Evolutionary conservation across 2,797 vertebrate species (phyloP).

Genomic region (Petrocephalus sullivani): DNA sequence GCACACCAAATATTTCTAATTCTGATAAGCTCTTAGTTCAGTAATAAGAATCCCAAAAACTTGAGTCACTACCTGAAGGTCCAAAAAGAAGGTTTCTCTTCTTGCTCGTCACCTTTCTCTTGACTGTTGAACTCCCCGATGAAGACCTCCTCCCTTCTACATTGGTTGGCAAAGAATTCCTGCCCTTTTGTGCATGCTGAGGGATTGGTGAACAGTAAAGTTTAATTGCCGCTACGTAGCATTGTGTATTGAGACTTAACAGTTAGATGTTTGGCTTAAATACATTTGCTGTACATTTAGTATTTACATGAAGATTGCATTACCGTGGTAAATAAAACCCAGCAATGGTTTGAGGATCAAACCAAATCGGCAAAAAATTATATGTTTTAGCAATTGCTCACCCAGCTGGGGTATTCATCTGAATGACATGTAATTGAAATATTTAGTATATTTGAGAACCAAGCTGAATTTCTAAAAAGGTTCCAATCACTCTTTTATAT

Average conservation of each 20-base stretch:
- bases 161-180: background rate
- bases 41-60: background rate
- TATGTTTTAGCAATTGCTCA: conserved; percentile 15
- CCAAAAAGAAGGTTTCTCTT: conserved; percentile 36
- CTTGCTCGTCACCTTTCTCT: conserved; percentile 17
- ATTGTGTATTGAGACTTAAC: background rate
- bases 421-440: conserved; percentile 1
- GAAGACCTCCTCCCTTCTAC: background rate
- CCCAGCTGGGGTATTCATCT: conserved; percentile 37
- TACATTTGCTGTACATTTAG: background rate
- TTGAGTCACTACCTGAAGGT: conserved; percentile 28
- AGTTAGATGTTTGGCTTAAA: background rate
- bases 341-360: background rate
- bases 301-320: background rate
- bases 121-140: background rate
- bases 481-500: background rate
- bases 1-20: background rate
- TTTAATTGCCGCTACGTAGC: background rate
- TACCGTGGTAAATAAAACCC: background rate
- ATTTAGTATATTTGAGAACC: background rate
- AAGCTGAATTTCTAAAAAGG: background rate
- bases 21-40: background rate
- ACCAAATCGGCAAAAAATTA: background rate
- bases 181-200: background rate
- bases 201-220: background rate